Base-by-base conservation (phyloP, 2,888 invertebrate species). In the Caenorhabditis plicata region DNA sequence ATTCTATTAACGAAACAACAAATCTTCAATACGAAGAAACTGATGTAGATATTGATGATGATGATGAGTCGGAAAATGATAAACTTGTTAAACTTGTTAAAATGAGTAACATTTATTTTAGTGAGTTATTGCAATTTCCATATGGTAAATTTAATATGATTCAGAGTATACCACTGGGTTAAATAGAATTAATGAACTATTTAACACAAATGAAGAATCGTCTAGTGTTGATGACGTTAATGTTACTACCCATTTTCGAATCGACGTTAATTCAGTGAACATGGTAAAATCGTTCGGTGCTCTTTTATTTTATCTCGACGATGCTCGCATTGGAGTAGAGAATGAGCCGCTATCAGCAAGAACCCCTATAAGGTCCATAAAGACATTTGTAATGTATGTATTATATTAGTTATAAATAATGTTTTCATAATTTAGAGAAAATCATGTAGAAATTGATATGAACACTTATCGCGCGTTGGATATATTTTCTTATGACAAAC, bases 391-490 rank as follows among this genome's bases (percentile, higher is more conserved):
- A 4, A 19, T 64, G 67, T 64, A 23, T 45, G 55, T 26, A n/a
- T 47, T 29, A 25, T 41, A 19, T 19, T 9, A 15, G 9, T 7
- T 15, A 19, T 15, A 23, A 11, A 27, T 4, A 20, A 11, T 25
- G 17, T 4, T 36, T 36, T 4, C 9, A 20, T 15, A 11, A 4
- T 70, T 52, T 42, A 78, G 78, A 9, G 72, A 71, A 20, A 48
- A 73, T 9, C 57, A 73, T 25, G 65, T 79, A 11, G 77, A 77
- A 23, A 71, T 79, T 17, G 79, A 79, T 42, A 51, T 38, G 20
- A 53, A 49, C 19, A 76, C 80, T 0, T 64, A 65, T 65, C 86
- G 86, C 52, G 88, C 88, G 0, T 83, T 92, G 33, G 88, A 90
- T 81, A 87, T n/a, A n/a, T n/a, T n/a, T n/a, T n/a, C n/a, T n/a